These are phyloP conservation scores for Uromys caudimaculatus DNA, from an alignment of 2,797 vertebrate species.

Conservation along the genomic window DNA sequence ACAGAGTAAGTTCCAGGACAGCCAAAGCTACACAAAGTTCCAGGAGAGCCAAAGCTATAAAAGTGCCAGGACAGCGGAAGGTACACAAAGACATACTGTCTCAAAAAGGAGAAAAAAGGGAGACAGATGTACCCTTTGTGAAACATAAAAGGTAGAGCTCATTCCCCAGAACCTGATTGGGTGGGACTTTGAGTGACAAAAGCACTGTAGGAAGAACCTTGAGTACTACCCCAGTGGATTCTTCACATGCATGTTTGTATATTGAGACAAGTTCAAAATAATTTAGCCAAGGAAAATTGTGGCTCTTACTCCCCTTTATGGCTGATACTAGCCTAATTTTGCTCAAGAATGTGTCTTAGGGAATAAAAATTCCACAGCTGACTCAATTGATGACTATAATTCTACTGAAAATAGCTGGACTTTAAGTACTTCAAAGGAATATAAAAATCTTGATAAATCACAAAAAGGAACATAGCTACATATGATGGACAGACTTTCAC, in stretches of 20 bases:
- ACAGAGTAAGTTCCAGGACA: not conserved
- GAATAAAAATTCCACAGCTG: conserved; percentile 32
- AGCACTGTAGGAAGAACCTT: not conserved
- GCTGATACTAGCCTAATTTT: not conserved
- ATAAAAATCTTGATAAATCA: not conserved
- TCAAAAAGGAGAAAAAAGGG: not conserved
- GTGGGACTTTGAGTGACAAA: not conserved
- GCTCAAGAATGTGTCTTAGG: not conserved
- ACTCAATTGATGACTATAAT: not conserved
- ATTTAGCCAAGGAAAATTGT: conserved; percentile 36
- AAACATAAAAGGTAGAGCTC: conserved; percentile 18
- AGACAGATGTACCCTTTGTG: not conserved
- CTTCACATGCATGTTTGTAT: not conserved
- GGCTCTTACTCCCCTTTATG: not conserved
- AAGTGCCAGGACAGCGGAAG: not conserved
- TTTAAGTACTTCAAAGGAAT: conserved; percentile 25
- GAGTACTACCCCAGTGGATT: not conserved
- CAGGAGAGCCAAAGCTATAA: not conserved
- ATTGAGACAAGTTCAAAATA: conserved; percentile 26
- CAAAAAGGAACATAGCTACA: conserved; percentile 29
- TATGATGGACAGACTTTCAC: not conserved
- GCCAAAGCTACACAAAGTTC: not conserved
- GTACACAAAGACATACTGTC: not conserved
- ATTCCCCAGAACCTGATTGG: not conserved
- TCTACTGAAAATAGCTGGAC: not conserved